Evolutionary conservation across 2,113 vertebrate genomes (phyloP).

Genomic region (Globicephala melas): DNA sequence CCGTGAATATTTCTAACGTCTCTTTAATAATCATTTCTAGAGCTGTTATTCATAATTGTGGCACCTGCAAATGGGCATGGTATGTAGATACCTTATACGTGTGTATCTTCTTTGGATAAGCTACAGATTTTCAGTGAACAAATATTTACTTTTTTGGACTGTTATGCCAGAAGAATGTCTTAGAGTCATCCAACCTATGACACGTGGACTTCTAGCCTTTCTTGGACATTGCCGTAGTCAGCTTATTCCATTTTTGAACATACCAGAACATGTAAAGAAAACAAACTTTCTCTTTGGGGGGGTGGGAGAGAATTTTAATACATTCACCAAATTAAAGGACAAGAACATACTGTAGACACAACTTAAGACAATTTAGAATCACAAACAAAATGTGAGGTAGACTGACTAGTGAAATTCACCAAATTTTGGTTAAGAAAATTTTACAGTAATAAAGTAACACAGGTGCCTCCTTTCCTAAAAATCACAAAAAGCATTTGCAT

Average conservation of each 20-base stretch:
- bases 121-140: not conserved
- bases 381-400: conserved; percentile 95
- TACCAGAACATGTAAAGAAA: conserved; percentile 17
- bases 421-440: conserved; percentile 85
- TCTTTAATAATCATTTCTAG: not conserved
- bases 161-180: not conserved
- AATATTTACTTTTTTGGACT: not conserved
- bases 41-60: not conserved
- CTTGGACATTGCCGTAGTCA: not conserved
- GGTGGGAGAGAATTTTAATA: conserved; percentile 79
- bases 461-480: conserved; percentile 83
- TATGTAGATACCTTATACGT: not conserved
- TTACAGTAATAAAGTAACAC: conserved; percentile 83
- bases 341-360: conserved; percentile 82
- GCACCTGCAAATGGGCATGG: not conserved
- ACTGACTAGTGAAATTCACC: conserved; percentile 90
- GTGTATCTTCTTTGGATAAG: not conserved
- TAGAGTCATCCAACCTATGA: not conserved
- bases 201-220: not conserved
- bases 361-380: conserved; percentile 81
- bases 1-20: not conserved
- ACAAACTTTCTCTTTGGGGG: not conserved
- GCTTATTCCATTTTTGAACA: not conserved
- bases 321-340: conserved; percentile 84
- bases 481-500: conserved; percentile 93